These are phyloP conservation scores for Archivesica marissinica DNA, from an alignment of 1,140 invertebrate genomes.

Conservation along the genomic window DNA sequence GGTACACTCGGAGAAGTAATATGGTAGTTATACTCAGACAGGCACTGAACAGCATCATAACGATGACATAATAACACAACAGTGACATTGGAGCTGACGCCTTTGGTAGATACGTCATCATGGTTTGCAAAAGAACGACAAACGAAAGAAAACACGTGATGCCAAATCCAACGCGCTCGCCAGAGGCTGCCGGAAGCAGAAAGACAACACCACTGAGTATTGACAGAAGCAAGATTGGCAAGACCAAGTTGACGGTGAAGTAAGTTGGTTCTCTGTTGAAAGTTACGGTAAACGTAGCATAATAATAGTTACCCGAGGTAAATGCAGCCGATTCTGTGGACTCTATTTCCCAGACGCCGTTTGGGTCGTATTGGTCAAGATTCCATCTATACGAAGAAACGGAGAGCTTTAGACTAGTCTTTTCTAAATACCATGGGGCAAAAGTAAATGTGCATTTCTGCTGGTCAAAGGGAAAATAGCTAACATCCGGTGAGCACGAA, in stretches of 20 bases:
- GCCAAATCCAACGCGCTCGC: slow-evolving; percentile 50
- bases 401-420: background rate
- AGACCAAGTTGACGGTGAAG: slow-evolving; percentile 44
- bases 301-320: slow-evolving; percentile 19
- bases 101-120: slow-evolving; percentile 51
- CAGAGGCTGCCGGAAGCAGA: slow-evolving; percentile 50
- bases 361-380: slow-evolving; percentile 19
- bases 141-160: slow-evolving; percentile 58
- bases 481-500: slow-evolving; percentile 52
- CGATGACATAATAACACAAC: slow-evolving; percentile 58
- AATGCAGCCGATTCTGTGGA: background rate
- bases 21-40: slow-evolving; percentile 19
- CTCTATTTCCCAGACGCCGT: slow-evolving; percentile 41
- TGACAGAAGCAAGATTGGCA: slow-evolving; percentile 38
- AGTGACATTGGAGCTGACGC: slow-evolving; percentile 56
- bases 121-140: slow-evolving; percentile 53
- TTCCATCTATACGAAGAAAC: background rate
- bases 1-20: slow-evolving; percentile 22
- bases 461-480: slow-evolving; percentile 52
- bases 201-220: slow-evolving; percentile 49
- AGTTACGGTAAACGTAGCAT: slow-evolving; percentile 41
- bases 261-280: slow-evolving; percentile 39
- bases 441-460: slow-evolving; percentile 39
- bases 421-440: slow-evolving; percentile 11
- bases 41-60: slow-evolving; percentile 54